Evolutionary conservation across 1,140 invertebrate genomes (phyloP), one percentile per base, ranked within the genome.

Genomic region (Ceratina australensis): DNA sequence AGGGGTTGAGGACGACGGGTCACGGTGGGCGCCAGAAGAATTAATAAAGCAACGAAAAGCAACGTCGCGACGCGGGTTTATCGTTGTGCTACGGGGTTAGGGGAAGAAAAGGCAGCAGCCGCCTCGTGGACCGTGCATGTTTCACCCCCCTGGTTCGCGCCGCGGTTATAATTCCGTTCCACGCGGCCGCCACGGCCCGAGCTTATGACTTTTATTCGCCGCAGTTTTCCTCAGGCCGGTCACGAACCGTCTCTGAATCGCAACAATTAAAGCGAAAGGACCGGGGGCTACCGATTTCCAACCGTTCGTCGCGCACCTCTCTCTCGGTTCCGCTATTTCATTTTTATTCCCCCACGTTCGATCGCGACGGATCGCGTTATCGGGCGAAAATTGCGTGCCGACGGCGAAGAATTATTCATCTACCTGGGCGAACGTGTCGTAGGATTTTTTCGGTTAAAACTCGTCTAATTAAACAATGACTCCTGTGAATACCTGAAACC

Each of bases 221-320:
- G 10, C 13, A 33, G 33, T 8, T 61, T 71, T 79, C 81, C 87
- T 72, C 80, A 87, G 80, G 81, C 86, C 79, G 81, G 85, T 88
- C 87, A 86, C 87, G 87, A 85, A 87, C 75, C 69, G 78, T 72
- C 82, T 80, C 83, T 87, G 87, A 87, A 87, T 87, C 80, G 83
- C 78, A 82, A 88, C 86, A 88, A 88, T 87, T 88, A 88, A 88
- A 86, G 83, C 85, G 72, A 85, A 88, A 87, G 87, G 80, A 67
- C 28, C 33, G 13, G 42, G n/a, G 50, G 63, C 18, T 24, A 20
- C 64, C 42, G 42, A 18, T 22, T 49, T 49, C 20, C 33, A 5
- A 22, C 42, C 8, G 18, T 57, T 57, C n/a, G 18, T 20, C 54
- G n/a, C 16, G 20, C n/a, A 5, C 54, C n/a, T 57, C n/a, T n/a